phyloP scores from a whole-genome alignment of 2,888 invertebrate species.

The Morpho helenor region DNA sequence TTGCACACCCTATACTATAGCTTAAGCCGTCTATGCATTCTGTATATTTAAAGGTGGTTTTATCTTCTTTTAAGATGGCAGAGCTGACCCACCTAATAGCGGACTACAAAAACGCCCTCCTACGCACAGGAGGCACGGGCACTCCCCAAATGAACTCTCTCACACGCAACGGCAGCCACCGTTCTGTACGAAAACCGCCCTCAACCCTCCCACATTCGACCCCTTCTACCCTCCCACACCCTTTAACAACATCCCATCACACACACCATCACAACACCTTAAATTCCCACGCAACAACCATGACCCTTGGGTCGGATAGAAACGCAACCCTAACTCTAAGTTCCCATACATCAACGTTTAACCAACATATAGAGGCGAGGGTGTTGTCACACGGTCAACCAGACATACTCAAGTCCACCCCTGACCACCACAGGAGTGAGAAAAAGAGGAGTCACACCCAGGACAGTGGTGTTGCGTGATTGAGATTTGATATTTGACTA shows the following conservation, averaged over 20 bases:
- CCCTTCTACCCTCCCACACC: slow-evolving; percentile 57
- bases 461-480: slow-evolving; percentile 70
- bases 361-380: slow-evolving; percentile 44
- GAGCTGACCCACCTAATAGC: slow-evolving; percentile 95
- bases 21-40: too few relatives aligned
- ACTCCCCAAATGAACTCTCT: slow-evolving; percentile 90
- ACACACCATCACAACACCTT: slow-evolving; percentile 72
- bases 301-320: slow-evolving; percentile 59
- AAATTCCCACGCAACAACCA: slow-evolving; percentile 77
- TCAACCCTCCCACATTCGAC: slow-evolving; percentile 62
- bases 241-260: slow-evolving; percentile 28
- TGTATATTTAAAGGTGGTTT: too few relatives aligned
- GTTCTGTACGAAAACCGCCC: slow-evolving; percentile 74
- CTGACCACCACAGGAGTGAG: slow-evolving; percentile 83
- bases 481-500: slow-evolving; percentile 17
- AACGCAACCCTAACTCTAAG: slow-evolving; percentile 61
- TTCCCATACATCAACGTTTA: slow-evolving; percentile 58
- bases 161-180: slow-evolving; percentile 84
- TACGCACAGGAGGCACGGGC: slow-evolving; percentile 85
- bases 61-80: slow-evolving; percentile 80
- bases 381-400: slow-evolving; percentile 82
- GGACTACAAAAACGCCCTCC: slow-evolving; percentile 95
- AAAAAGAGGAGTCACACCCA: slow-evolving; percentile 56
- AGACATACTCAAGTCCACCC: slow-evolving; percentile 91
- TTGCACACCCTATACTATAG: too few relatives aligned